Evolutionary conservation across 2,888 invertebrate species (phyloP).

Genomic region (Nudaria mundana): DNA sequence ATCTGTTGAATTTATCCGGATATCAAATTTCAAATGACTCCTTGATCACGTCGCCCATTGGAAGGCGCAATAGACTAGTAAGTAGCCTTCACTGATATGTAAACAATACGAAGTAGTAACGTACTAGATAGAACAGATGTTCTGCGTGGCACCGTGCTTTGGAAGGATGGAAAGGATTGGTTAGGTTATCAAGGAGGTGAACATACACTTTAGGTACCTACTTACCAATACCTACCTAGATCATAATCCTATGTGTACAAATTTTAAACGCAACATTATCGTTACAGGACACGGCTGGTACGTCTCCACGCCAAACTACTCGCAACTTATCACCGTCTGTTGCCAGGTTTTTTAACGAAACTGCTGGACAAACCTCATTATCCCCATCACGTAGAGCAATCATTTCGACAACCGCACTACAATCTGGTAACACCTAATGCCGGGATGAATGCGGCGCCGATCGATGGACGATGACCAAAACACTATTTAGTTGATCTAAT

Average conservation of each 20-base stretch:
- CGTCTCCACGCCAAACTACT: conserved; percentile 31
- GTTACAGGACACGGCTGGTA: conserved; percentile 40
- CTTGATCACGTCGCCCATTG: conserved; percentile 35
- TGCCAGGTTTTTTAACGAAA: conserved; percentile 67
- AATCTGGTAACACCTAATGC: neutral
- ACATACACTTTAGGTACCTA: no score
- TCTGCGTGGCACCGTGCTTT: no score
- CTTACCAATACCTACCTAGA: no score
- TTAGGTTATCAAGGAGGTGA: no score
- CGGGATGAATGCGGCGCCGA: neutral
- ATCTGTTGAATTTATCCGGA: conserved; percentile 40
- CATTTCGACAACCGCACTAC: conserved; percentile 29
- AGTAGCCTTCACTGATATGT: no score
- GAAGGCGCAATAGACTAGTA: conserved; percentile 42
- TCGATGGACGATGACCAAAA: no score
- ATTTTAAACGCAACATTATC: no score
- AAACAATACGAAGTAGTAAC: no score
- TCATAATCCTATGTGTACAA: no score
- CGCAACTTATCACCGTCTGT: conserved; percentile 70
- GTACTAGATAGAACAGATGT: no score
- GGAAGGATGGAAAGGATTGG: no score
- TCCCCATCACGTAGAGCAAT: conserved; percentile 48
- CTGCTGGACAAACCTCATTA: conserved; percentile 52
- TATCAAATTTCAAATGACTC: conserved; percentile 26
- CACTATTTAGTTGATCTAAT: no score